A percentile compares a stretch with the other conserved stretches of the same genome.
phyloP scores from a whole-genome alignment of 2,113 vertebrate species.

The Dendrocopos noguchii region DNA sequence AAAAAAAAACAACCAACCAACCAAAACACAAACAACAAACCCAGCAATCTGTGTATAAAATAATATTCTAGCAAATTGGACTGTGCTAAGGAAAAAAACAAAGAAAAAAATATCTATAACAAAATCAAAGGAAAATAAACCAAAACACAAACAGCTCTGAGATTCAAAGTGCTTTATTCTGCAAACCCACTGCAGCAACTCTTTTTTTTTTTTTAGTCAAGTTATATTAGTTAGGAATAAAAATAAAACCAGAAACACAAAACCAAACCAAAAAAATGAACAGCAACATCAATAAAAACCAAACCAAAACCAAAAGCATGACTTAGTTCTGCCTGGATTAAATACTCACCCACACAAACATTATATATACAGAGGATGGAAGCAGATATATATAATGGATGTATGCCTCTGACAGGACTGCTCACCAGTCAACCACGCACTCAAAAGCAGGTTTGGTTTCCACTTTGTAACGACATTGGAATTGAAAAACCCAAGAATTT shows the following conservation, averaged over 20 bases:
- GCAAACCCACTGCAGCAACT: slow-evolving; percentile 78
- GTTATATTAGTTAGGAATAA: slow-evolving; percentile 78
- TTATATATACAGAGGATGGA: neutral
- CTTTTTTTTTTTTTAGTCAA: slow-evolving; percentile 68
- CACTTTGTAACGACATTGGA: neutral
- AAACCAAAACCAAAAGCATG: neutral
- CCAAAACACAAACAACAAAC: neutral
- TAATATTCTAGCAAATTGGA: slow-evolving; percentile 74
- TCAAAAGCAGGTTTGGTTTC: slow-evolving; percentile 41
- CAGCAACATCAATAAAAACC: neutral
- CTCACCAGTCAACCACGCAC: slow-evolving; percentile 16
- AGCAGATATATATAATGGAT: slow-evolving; percentile 34
- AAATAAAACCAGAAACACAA: neutral
- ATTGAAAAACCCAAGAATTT: neutral
- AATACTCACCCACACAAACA: slow-evolving; percentile 46
- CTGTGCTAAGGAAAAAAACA: slow-evolving; percentile 36
- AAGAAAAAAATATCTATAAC: no score
- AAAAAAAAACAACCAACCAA: slow-evolving; percentile 37
- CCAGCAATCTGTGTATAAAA: slow-evolving; percentile 78
- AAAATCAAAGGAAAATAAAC: neutral
- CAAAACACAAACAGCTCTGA: slow-evolving; percentile 53
- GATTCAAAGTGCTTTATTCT: slow-evolving; percentile 84
- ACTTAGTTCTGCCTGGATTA: slow-evolving; percentile 53
- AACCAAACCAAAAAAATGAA: no score
- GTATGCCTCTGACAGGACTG: neutral